phyloP scores from a whole-genome alignment of 30 jellyfish, hydroid and myxozoan genomes.

The Turritopsis rubra region DNA sequence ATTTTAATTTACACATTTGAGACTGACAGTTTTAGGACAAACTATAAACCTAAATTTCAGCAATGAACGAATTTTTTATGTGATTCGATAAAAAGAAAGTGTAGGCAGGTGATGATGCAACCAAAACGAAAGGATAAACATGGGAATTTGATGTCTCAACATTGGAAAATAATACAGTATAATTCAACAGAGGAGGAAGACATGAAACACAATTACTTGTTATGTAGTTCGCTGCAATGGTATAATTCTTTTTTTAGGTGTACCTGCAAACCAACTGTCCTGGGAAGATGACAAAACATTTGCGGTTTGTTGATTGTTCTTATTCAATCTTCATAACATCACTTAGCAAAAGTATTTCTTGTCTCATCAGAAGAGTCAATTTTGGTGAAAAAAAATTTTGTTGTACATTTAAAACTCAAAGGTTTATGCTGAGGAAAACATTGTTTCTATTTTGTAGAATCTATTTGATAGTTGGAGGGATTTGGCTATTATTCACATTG shows the following conservation, averaged over 20 bases:
- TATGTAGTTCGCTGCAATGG: too few species aligned
- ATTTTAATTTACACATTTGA: background rate
- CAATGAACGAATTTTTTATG: too few species aligned
- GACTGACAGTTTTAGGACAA: background rate
- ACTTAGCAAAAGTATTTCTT: too few species aligned
- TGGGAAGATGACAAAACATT: constrained; percentile 50
- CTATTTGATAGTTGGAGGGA: constrained; percentile 47
- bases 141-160: too few species aligned
- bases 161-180: too few species aligned
- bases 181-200: too few species aligned
- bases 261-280: constrained; percentile 82
- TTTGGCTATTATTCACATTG: constrained; percentile 56
- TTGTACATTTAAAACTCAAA: too few species aligned
- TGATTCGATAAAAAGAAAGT: too few species aligned
- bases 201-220: too few species aligned
- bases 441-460: constrained; percentile 34
- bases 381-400: background rate
- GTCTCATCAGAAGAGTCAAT: background rate
- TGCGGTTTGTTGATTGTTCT: constrained; percentile 45
- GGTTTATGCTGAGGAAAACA: background rate
- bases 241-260: constrained; percentile 40
- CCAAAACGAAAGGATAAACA: too few species aligned
- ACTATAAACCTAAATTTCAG: background rate
- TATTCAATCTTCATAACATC: background rate
- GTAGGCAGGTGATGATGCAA: too few species aligned